Base-by-base conservation (phyloP, 2,113 vertebrate species). In the Pao palembangensis region DNA sequence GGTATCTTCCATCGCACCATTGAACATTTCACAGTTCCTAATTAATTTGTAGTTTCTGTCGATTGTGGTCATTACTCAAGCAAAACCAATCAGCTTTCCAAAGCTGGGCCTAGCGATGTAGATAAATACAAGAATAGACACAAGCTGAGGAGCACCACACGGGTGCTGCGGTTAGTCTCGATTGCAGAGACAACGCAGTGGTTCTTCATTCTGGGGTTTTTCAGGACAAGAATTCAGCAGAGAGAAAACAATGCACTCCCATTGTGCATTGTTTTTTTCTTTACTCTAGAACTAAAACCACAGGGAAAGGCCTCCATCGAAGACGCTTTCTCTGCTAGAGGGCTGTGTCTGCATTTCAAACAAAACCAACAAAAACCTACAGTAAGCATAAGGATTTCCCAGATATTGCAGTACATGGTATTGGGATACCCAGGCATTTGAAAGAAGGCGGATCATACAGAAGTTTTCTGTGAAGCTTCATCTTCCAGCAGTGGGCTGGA, bases 31-130 rank as follows among this genome's bases (percentile, higher is more conserved):
- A 23, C 23, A 38, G 63, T 69, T 64, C 59, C 58, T 84, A 89
- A 89, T 88, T 88, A 85, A 87, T 84, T 85, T 80, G 84, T 78
- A 76, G 73, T 85, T 83, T 83, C 76, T 82, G 80, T 80, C 76
- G 51, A 87, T 83, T 68, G 83, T 52, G 69, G 71, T 87, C 81
- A 85, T 88, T 85, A 88, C 73, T 87, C 86, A 82, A 55, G 61
- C 70, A 76, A 81, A 81, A 83, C 74, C 87, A 85, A 88, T 85
- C 78, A 79, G 78, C 49, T 16, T 25, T 57, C 77, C 19, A 75
- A 73, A 76, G 84, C 73, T 74, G 67, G 75, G 65, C 73, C 77
- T 79, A 66, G 64, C 1, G 51, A 66, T 77, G 73, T 59, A 64
- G 75, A 82, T 80, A 76, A 77, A 87, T 63, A 44, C 4, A 3